phyloP scores from a whole-genome alignment of 2,888 invertebrate species.

The Sminthurides aquaticus region DNA sequence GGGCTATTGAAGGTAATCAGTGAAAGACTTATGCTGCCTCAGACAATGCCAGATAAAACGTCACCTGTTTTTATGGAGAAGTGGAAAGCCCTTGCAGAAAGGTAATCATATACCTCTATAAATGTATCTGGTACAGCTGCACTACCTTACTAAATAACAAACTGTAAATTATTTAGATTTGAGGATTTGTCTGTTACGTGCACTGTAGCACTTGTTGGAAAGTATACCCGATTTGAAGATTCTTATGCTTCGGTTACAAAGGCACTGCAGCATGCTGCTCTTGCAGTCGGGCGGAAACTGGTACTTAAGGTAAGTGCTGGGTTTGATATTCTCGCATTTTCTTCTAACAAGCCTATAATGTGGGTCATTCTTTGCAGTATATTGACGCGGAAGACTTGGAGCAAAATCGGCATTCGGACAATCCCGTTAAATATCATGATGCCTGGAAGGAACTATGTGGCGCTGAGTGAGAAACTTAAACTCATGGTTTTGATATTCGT shows the following conservation, averaged over 20 bases:
- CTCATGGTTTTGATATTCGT: background rate
- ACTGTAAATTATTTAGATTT: conserved; percentile 51
- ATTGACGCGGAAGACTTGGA: conserved; percentile 89
- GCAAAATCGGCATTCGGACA: conserved; percentile 58
- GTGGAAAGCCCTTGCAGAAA: conserved; percentile 82
- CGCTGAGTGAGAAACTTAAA: conserved; percentile 59
- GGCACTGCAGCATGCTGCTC: conserved; percentile 85
- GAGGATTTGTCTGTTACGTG: conserved; percentile 78
- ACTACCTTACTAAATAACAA: too few species aligned
- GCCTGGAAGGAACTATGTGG: conserved; percentile 88
- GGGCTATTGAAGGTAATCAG: conserved; percentile 78
- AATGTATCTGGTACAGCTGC: too few species aligned
- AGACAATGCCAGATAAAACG: conserved; percentile 57
- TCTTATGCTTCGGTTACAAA: conserved; percentile 95
- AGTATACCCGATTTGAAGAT: conserved; percentile 92
- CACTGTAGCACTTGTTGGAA: conserved; percentile 86
- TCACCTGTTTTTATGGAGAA: conserved; percentile 69
- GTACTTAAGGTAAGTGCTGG: conserved; percentile 58
- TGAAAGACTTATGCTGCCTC: conserved; percentile 65
- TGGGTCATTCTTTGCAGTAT: conserved; percentile 52
- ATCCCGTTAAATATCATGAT: conserved; percentile 80
- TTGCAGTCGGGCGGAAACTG: conserved; percentile 74
- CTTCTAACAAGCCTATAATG: conserved; percentile 9
- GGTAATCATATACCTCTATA: conserved; percentile 45
- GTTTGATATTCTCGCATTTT: conserved; percentile 4